Conservation (phyloP, 2,888 invertebrate genomes). For the Drosophila neutralis region DNA sequence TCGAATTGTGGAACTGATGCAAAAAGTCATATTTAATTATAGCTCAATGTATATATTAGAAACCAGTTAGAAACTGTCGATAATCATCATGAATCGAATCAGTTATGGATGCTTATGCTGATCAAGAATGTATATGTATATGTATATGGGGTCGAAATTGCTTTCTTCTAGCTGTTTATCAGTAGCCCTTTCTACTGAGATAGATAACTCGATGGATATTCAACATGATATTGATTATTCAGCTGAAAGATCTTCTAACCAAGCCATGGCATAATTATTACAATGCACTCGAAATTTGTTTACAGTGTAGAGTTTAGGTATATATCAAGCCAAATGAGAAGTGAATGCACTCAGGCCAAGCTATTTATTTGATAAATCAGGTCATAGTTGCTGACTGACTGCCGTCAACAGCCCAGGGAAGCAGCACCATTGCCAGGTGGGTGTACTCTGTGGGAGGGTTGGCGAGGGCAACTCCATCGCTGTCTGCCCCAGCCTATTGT, state of each 20-base stretch:
- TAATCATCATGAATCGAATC: neutral
- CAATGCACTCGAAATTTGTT: constrained; percentile 24
- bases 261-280: neutral
- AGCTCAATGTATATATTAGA: neutral
- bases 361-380: constrained; percentile 79
- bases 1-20: neutral
- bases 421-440: constrained; percentile 3
- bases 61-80: neutral
- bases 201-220: neutral
- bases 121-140: neutral
- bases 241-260: neutral
- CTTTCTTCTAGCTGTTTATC: neutral
- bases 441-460: neutral
- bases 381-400: constrained; percentile 71
- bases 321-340: constrained; percentile 54
- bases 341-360: constrained; percentile 74
- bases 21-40: neutral
- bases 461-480: constrained; percentile 18
- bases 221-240: neutral
- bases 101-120: neutral
- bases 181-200: neutral
- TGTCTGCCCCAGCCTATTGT: constrained; percentile 49
- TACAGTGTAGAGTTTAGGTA: constrained; percentile 40
- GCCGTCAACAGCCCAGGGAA: constrained; percentile 29
- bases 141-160: neutral